phyloP scores from a whole-genome alignment of 2,888 invertebrate species.

The Diaperis boleti region DNA sequence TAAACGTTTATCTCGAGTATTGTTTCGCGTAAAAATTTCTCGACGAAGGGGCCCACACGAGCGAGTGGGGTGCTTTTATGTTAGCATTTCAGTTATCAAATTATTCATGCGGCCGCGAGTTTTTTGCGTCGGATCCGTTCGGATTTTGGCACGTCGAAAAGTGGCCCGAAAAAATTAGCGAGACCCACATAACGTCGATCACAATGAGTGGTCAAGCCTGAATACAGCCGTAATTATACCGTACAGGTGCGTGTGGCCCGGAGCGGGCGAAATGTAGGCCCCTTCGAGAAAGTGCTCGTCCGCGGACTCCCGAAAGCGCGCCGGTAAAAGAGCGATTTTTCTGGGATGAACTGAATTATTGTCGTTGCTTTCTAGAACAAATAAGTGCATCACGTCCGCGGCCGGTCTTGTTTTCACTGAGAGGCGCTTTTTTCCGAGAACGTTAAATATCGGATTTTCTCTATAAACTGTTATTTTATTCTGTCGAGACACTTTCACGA shows the following conservation, averaged over 20 bases:
- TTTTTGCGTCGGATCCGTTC: too few species aligned
- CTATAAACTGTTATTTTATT: conserved; percentile 30
- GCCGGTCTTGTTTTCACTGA: not conserved
- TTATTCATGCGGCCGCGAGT: too few species aligned
- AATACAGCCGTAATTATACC: conserved; percentile 31
- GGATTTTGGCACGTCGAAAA: not conserved
- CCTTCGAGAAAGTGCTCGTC: conserved; percentile 33
- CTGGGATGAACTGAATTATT: not conserved
- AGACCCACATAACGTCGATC: conserved; percentile 35
- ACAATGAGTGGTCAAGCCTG: conserved; percentile 34
- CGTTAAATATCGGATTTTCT: conserved; percentile 30
- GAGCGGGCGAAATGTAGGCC: conserved; percentile 23
- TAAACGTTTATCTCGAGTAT: too few species aligned
- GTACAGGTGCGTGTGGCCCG: conserved; percentile 33
- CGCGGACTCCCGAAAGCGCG: conserved; percentile 8
- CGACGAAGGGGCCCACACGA: too few species aligned
- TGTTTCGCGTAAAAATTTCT: too few species aligned
- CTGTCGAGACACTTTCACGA: conserved; percentile 39
- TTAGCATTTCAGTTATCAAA: too few species aligned
- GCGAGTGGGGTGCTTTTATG: too few species aligned
- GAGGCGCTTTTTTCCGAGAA: not conserved
- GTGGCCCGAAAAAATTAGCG: conserved; percentile 19
- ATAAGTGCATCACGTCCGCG: conserved; percentile 22
- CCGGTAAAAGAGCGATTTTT: not conserved
- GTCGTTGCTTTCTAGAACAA: conserved; percentile 23